Evolutionary conservation across 1,140 invertebrate species (phyloP), one percentile per base, ranked within the genome.

Genomic region (Steinernema khuongi): DNA sequence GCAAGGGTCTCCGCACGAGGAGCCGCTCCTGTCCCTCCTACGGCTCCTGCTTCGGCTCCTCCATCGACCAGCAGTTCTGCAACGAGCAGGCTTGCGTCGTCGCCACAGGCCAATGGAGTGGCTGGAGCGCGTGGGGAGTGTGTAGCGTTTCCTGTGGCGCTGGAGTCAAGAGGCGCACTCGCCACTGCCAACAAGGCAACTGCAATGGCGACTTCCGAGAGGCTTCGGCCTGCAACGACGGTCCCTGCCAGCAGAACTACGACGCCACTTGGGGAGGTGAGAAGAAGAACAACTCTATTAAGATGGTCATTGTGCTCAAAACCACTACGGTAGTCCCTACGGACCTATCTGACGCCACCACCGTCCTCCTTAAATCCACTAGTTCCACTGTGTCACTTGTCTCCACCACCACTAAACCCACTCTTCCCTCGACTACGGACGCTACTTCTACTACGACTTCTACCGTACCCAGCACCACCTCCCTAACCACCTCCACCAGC

Each of bases 1-100:
- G 90, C 1, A 85, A 85, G 67, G 90, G 90, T 1, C 83, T 85
- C 30, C 79, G 86, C 70, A 85, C 86, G 4, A 81, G 90, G 60
- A 86, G 79, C 32, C 80, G 89, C 2, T 81, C 83, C 31, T 88
- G 36, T 71, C 28, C 44, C 71, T 29, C 22, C 1, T 73, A n/a
- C n/a, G 36, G 71, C 18, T 28, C 60, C 14, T 29, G 26, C 17
- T 68, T 41, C 71, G 28, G 26, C 60, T 19, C 17, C 50, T 29
- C 28, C 71, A 72, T 73, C 22, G 84, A 84, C 69, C 84, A 84
- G 70, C 67, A 69, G 41, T 84, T 80, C 73, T 83, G 82, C 73
- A 83, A 84, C 72, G 82, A 84, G 72, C 79, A 85, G n/a, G 28
- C 82, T 1, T 84, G 82, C 31, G 73, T 70, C 22, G 19, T 68